Base-by-base conservation (phyloP, 2,797 vertebrate species). In the Trematomus bernacchii region DNA sequence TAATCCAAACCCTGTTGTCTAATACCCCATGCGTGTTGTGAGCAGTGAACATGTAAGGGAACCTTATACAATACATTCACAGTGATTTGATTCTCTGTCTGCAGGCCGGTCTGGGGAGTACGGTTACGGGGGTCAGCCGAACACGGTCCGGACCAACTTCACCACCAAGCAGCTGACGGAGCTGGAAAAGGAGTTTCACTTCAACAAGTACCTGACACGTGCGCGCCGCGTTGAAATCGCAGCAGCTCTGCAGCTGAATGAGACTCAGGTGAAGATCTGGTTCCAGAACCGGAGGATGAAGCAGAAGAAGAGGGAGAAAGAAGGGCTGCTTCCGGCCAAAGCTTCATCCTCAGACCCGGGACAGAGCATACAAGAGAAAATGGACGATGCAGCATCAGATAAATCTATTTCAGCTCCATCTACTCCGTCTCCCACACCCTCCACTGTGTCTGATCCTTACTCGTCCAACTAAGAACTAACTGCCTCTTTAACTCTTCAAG, bases 221-320 rank as follows among this genome's bases (percentile, higher is more conserved):
- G 98, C 98, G 12, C 94, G 98, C 64, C 93, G 98, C 16, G 98
- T 99, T 51, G 98, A 99, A 89, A 99, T 99, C 23, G 98, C 98
- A 0, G 98, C 98, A 2, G 96, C 98, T 1, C 94, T 99, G 57
- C 98, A 98, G 79, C 95, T 99, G 64, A 99, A 99, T 67, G 98
- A 99, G 94, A 99, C 98, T 84, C 98, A 99, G 91, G 98, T 99
- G 84, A 99, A 99, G 90, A 99, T 99, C 52, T 99, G 98, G 98
- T 99, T 99, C 91, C 98, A 99, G 93, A 99, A 99, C 85, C 94
- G 98, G 19, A 94, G 98, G 58, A 99, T 99, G 98, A 99, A 99
- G 91, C 98, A 99, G 79, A 99, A 99, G 94, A 99, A 99, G 84
- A 92, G 98, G 0, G 98, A 99, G 87, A 99, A 99, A 85, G 98